A percentile compares a stretch with the other conserved stretches of the same genome.
Conservation (phyloP, 2,888 invertebrate genomes). For the Tetragonula carbonaria region DNA sequence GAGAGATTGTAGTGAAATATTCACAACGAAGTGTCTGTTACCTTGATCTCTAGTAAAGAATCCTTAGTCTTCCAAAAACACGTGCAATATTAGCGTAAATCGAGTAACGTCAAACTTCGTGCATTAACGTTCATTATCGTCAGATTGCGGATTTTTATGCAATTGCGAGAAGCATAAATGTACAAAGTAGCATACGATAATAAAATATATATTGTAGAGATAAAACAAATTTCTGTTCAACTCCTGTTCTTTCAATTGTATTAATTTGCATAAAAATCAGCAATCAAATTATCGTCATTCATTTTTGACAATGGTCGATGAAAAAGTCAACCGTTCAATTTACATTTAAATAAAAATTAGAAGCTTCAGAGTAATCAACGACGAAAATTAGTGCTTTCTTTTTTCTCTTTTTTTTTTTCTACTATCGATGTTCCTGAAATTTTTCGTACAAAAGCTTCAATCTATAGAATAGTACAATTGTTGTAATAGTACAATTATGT, state of each 20-base stretch:
- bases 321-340: background rate
- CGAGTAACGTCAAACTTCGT: background rate
- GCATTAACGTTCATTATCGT: too few species aligned
- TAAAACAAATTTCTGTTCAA: background rate
- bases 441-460: background rate
- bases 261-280: background rate
- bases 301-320: background rate
- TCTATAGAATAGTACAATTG: background rate
- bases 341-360: background rate
- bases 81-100: background rate
- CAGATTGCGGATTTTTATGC: background rate
- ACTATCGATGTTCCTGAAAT: background rate
- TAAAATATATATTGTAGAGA: background rate
- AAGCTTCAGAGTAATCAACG: background rate
- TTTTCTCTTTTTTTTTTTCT: background rate
- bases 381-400: background rate
- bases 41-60: conserved; percentile 35
- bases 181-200: background rate
- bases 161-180: background rate
- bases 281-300: background rate
- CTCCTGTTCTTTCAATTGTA: background rate
- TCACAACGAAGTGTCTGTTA: background rate
- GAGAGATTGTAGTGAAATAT: conserved; percentile 70
- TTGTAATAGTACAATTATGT: background rate
- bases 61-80: conserved; percentile 9